phyloP scores from a whole-genome alignment of 2,113 vertebrate genomes.

The Clarias batrachus region DNA sequence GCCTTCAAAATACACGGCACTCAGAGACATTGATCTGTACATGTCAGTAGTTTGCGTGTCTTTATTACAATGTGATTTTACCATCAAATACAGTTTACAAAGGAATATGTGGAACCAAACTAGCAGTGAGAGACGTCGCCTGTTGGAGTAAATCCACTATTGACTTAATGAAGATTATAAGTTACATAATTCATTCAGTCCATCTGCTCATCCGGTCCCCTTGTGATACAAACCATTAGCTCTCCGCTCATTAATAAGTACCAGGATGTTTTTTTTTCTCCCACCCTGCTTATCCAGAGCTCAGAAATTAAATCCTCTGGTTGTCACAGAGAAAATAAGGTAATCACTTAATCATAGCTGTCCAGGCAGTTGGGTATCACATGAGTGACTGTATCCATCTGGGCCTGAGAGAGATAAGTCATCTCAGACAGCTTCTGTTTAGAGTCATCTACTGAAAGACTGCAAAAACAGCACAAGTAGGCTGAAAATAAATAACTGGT shows the following conservation, averaged over 20 bases:
- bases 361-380: slow-evolving; percentile 8
- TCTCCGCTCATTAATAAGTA: slow-evolving; percentile 40
- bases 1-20: not conserved
- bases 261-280: not conserved
- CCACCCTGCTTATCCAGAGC: not conserved
- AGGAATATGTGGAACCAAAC: not conserved
- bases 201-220: slow-evolving; percentile 45
- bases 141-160: slow-evolving; percentile 24
- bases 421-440: not conserved
- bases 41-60: not conserved
- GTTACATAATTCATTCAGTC: slow-evolving; percentile 47
- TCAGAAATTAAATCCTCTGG: slow-evolving; percentile 33
- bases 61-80: not conserved
- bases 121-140: slow-evolving; percentile 4
- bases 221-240: slow-evolving; percentile 37
- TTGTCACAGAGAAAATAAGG: slow-evolving; percentile 34
- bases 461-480: slow-evolving; percentile 14
- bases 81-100: not conserved
- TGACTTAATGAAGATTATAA: slow-evolving; percentile 33
- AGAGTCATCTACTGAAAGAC: not conserved
- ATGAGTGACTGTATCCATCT: not conserved
- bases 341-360: slow-evolving; percentile 30
- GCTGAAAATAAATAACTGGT: not conserved
- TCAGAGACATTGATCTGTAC: not conserved
- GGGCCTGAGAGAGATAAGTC: not conserved